Evolutionary conservation across 2,113 vertebrate species (phyloP), one percentile per base, ranked within the genome.

Genomic region (Alosa alosa): DNA sequence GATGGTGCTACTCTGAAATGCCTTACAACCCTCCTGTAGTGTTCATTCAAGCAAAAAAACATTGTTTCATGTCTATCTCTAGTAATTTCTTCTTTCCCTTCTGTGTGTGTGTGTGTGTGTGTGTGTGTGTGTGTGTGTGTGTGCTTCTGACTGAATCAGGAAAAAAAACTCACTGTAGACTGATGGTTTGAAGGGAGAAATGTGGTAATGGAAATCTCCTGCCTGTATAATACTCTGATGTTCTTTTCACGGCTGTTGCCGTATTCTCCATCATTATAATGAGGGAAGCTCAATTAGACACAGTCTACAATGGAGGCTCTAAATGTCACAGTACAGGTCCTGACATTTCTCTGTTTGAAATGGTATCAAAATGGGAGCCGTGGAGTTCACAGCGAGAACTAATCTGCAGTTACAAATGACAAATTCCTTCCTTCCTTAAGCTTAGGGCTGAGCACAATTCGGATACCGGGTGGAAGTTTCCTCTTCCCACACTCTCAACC

Each of bases 331-430:
- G 91, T 84, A 89, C 91, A 93, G 92, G 92, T 94, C 93, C 91
- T 94, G 94, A 93, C 93, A 94, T 94, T 94, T 94, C 92, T 92
- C 83, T 90, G 90, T 93, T 92, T 94, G 94, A 94, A 93, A 92
- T 91, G 90, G 87, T 93, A 94, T 93, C 93, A 93, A 90, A 93
- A 92, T 84, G 87, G 90, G 88, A 93, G 92, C 86, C 45, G n/a
- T 64, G 78, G 84, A 91, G 91, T 94, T 94, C 92, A 92, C 91
- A 90, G 87, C 25, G 31, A 91, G 88, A 91, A 93, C 90, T 92
- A 91, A 91, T 93, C 92, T 90, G 90, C 87, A 88, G 87, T 90
- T 89, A 82, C n/a, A 83, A 89, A 91, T 93, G 92, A 93, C 93
- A 89, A 92, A 92, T 89, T 88, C 88, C 86, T 86, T 83, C 86